phyloP scores from a whole-genome alignment of 2,888 invertebrate genomes.

The Lepeophtheirus nordmannii region DNA sequence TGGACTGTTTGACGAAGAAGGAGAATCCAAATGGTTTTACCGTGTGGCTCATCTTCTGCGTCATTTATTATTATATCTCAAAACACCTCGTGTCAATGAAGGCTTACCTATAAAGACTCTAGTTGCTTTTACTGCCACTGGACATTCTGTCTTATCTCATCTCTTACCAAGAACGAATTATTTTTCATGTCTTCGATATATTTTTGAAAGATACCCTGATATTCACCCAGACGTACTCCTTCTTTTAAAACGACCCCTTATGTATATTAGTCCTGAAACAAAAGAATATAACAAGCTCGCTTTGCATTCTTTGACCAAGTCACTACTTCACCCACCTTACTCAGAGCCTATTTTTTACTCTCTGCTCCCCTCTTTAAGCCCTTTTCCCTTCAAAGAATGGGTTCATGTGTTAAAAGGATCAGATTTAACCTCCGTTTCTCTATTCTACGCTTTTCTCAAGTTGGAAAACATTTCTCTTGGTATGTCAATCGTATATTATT shows the following conservation, averaged over 20 bases:
- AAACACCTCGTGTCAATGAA: neutral
- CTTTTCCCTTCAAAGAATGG: neutral
- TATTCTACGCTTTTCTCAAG: neutral
- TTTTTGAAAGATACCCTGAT: constrained; percentile 19
- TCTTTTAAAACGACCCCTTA: neutral
- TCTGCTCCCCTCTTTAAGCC: neutral
- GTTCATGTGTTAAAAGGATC: neutral
- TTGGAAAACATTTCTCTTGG: neutral
- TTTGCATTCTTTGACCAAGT: neutral
- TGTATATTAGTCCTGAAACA: too few species aligned
- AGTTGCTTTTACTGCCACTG: constrained; percentile 5
- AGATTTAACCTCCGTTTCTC: neutral
- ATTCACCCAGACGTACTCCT: constrained; percentile 31
- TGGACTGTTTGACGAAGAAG: constrained; percentile 1
- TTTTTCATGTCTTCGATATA: constrained; percentile 1
- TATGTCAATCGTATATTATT: neutral
- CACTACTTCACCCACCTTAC: neutral
- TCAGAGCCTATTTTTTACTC: neutral
- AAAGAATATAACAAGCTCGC: too few species aligned
- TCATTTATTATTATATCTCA: neutral
- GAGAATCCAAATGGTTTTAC: neutral
- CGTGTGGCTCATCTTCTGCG: neutral
- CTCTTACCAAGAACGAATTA: constrained; percentile 22
- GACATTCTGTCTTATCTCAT: neutral
- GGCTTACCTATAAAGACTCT: neutral